A percentile compares a stretch with the other conserved stretches of the same genome.
phyloP scores from a whole-genome alignment of 2,113 vertebrate species.

The Burhinus bistriatus region DNA sequence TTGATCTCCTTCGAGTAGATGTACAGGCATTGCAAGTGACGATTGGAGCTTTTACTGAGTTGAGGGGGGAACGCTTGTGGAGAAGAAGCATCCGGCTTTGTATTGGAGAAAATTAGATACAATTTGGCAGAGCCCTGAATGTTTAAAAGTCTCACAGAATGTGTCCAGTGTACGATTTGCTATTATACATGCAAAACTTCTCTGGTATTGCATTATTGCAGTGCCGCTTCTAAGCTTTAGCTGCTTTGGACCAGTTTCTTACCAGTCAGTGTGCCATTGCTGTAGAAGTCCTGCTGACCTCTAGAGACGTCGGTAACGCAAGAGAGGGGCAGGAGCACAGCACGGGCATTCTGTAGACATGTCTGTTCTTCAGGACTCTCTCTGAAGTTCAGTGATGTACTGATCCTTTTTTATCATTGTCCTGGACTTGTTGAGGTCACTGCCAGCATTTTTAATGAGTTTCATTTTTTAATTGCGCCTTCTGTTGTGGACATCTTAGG shows the following conservation, averaged over 20 bases:
- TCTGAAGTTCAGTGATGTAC: neutral
- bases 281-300: neutral
- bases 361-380: neutral
- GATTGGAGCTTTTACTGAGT: neutral
- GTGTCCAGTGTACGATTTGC: neutral
- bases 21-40: neutral
- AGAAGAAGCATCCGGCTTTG: neutral
- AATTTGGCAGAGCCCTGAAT: neutral
- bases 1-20: neutral
- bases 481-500: neutral
- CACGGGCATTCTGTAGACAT: neutral
- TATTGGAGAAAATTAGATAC: neutral
- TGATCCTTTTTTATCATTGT: neutral
- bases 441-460: slow-evolving; percentile 35
- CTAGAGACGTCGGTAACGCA: neutral
- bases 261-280: neutral
- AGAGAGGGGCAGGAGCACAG: neutral
- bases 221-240: neutral
- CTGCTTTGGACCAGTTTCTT: neutral
- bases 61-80: neutral
- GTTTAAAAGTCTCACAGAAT: neutral
- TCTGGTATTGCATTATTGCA: neutral
- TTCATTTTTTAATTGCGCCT: slow-evolving; percentile 45
- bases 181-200: neutral
- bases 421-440: neutral